phyloP scores from a whole-genome alignment of 2,113 vertebrate genomes.

The Channa maculata region DNA sequence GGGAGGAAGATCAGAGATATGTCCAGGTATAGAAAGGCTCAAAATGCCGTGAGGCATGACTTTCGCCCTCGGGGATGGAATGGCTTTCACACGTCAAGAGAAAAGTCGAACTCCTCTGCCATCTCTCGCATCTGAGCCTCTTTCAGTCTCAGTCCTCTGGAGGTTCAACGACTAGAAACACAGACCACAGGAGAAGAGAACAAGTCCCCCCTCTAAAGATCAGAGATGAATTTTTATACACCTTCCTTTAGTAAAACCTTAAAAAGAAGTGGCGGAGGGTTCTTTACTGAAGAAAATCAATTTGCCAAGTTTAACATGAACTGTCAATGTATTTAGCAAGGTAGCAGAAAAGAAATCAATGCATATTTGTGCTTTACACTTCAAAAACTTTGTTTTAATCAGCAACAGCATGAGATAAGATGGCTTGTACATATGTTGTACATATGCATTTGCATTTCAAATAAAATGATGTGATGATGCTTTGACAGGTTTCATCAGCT shows the following conservation, averaged over 20 bases:
- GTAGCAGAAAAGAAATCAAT: not conserved
- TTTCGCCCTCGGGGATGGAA: constrained; percentile 17
- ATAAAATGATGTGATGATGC: constrained; percentile 10
- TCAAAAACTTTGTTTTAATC: not conserved
- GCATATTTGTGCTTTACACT: not conserved
- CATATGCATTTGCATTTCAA: constrained; percentile 9
- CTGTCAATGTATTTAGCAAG: not conserved
- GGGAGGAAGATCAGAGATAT: constrained; percentile 51
- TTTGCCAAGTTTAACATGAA: constrained; percentile 6
- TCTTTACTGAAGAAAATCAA: not conserved
- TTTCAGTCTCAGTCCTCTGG: constrained; percentile 57
- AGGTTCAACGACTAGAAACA: constrained; percentile 55
- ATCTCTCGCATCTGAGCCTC: constrained; percentile 51
- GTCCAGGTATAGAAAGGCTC: constrained; percentile 51
- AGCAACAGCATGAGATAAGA: not conserved
- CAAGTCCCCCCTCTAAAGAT: constrained; percentile 47
- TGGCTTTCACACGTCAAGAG: constrained; percentile 35
- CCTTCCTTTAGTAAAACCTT: constrained; percentile 44
- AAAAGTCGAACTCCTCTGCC: constrained; percentile 50
- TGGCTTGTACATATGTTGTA: constrained; percentile 12
- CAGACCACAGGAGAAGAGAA: constrained; percentile 42
- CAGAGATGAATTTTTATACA: constrained; percentile 54
- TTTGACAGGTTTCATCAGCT: constrained; percentile 1
- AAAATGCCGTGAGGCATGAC: constrained; percentile 54
- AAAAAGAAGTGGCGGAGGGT: constrained; percentile 7